These are phyloP conservation scores for Varanus komodoensis DNA, from an alignment of 2,113 vertebrate genomes.

Conservation along the genomic window DNA sequence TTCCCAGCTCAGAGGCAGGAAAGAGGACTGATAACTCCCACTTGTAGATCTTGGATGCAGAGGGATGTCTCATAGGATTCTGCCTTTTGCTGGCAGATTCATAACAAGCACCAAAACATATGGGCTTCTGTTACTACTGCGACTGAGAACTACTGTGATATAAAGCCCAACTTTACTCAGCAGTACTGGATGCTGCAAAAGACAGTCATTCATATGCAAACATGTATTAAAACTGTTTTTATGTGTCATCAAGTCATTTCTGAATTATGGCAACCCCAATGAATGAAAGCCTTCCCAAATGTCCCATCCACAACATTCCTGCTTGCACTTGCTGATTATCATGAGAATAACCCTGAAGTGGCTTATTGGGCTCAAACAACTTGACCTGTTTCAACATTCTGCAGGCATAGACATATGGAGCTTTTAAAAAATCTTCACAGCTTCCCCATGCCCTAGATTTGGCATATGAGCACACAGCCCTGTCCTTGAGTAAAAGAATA, in stretches of 20 bases:
- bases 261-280: too few relatives aligned
- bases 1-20: too few relatives aligned
- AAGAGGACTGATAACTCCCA: too few relatives aligned
- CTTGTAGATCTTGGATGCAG: too few relatives aligned
- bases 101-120: too few relatives aligned
- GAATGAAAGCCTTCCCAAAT: too few relatives aligned
- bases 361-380: not conserved
- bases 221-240: not conserved
- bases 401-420: not conserved
- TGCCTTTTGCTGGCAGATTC: too few relatives aligned
- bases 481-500: too few relatives aligned
- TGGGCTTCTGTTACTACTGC: not conserved
- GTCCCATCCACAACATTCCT: too few relatives aligned
- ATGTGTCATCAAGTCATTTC: too few relatives aligned
- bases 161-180: not conserved
- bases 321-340: not conserved
- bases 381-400: not conserved
- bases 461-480: not conserved
- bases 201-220: not conserved
- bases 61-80: too few relatives aligned
- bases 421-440: not conserved
- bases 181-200: not conserved
- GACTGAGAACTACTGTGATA: not conserved
- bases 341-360: not conserved
- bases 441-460: not conserved